Evolutionary conservation across 2,888 invertebrate genomes (phyloP).

Genomic region (Drosophila falleni): DNA sequence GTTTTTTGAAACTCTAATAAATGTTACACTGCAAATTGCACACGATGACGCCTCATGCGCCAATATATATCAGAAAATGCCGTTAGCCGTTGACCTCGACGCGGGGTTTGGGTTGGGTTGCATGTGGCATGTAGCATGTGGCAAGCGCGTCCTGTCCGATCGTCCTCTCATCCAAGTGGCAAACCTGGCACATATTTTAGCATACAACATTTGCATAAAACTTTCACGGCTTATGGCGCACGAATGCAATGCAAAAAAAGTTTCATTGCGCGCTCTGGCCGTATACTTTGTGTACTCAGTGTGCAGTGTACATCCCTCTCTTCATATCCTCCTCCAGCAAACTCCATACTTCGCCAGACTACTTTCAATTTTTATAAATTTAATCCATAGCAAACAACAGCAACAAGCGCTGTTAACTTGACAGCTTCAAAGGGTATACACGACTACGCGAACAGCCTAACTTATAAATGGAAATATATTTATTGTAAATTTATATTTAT

Average conservation of each 20-base stretch:
- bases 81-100: slow-evolving; percentile 41
- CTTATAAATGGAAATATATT: not conserved
- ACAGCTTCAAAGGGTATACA: not conserved
- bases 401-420: slow-evolving; percentile 35
- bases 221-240: slow-evolving; percentile 69
- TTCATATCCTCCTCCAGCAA: not conserved
- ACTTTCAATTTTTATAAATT: slow-evolving; percentile 66
- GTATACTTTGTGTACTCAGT: slow-evolving; percentile 34
- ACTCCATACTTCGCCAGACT: slow-evolving; percentile 7
- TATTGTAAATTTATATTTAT: not conserved
- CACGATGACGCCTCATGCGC: slow-evolving; percentile 50
- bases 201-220: slow-evolving; percentile 71
- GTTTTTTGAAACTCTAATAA: slow-evolving; percentile 52
- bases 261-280: slow-evolving; percentile 60
- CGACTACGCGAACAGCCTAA: slow-evolving; percentile 11
- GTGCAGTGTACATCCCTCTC: slow-evolving; percentile 22
- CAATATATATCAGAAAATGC: slow-evolving; percentile 58
- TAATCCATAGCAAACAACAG: slow-evolving; percentile 54
- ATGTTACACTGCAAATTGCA: slow-evolving; percentile 64
- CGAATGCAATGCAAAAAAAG: slow-evolving; percentile 65
- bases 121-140: slow-evolving; percentile 4
- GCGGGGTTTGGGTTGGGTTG: not conserved
- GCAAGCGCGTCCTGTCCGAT: slow-evolving; percentile 8
- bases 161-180: slow-evolving; percentile 27
- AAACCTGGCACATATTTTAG: slow-evolving; percentile 66